A percentile compares a stretch with the other conserved stretches of the same genome.
Evolutionary conservation across 2,797 vertebrate species (phyloP).

Genomic region (Anguilla obscura): DNA sequence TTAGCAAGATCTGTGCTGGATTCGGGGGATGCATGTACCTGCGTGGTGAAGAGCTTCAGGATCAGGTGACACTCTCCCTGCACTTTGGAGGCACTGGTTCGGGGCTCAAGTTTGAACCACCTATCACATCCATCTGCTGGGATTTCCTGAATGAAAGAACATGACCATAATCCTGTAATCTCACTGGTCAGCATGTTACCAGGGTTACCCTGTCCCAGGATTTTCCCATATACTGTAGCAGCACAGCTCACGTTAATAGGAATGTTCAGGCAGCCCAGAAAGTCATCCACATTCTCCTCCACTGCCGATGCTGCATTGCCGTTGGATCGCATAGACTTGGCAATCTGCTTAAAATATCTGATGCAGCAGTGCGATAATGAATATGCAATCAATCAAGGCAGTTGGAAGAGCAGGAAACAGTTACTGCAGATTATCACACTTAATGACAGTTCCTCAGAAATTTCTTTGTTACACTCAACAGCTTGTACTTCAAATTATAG

Average conservation of each 20-base stretch:
- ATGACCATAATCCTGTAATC: background rate
- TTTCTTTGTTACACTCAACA: background rate
- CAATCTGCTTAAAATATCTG: constrained; percentile 93
- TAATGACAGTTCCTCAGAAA: background rate
- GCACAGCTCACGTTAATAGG: constrained; percentile 75
- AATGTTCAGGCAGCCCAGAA: constrained; percentile 87
- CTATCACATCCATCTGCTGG: constrained; percentile 80
- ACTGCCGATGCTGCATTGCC: constrained; percentile 65
- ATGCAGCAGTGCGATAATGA: constrained; percentile 11
- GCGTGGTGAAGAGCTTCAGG: constrained; percentile 81
- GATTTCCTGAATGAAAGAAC: constrained; percentile 72
- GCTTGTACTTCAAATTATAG: background rate
- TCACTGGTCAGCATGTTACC: background rate
- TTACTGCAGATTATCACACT: background rate
- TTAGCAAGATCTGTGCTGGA: background rate
- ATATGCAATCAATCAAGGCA: background rate
- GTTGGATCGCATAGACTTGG: constrained; percentile 85
- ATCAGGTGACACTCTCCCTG: constrained; percentile 87
- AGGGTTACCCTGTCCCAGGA: background rate
- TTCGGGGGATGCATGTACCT: constrained; percentile 62
- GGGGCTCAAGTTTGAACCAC: constrained; percentile 88
- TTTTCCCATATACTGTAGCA: background rate
- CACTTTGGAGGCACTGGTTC: constrained; percentile 86
- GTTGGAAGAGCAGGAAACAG: background rate
- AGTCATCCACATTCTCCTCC: constrained; percentile 86